Evolutionary conservation across 2,888 invertebrate species (phyloP), one percentile per base, ranked within the genome.

Genomic region (Pristionchus japonicus): DNA sequence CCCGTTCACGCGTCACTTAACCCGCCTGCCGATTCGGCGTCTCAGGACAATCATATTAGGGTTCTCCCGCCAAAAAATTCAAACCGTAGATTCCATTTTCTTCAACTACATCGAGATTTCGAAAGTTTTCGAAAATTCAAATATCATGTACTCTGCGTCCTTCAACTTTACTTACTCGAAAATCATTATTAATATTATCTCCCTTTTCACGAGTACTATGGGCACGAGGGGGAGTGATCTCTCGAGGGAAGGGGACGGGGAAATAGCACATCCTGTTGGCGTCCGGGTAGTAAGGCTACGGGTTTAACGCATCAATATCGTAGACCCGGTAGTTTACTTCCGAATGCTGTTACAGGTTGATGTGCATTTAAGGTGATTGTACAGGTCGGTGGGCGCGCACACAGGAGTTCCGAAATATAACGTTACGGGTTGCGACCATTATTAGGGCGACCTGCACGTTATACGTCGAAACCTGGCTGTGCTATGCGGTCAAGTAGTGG

Each of bases 381-480:
- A n/a, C n/a, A n/a, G n/a, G n/a, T n/a, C n/a, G n/a, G n/a, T n/a
- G n/a, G n/a, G n/a, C n/a, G n/a, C n/a, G n/a, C 52, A 83, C 83
- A 37, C 57, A 40, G 9, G 43, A 85, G 85, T 37, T 86, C 86
- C 86, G 86, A 86, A 86, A 67, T 86, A 86, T 86, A 86, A 86
- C 86, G 86, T 86, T 86, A 86, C 86, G 86, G 86, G 86, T 86
- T 86, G 86, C 86, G 70, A 70, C 86, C 86, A 70, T 70, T 52
- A 23, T 64, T 47, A 37, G 86, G 86, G 86, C 86, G 86, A 86
- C 86, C 47, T 23, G 86, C 47, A 86, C 64, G 86, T 86, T 40
- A 86, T 86, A 86, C 47, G 34, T 86, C 86, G 86, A 86, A 86
- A 86, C 86, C 23, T 67, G 31, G 86, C 34, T 70, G 70, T 70